phyloP scores from a whole-genome alignment of 2,797 vertebrate species.

The Thalassophryne amazonica region DNA sequence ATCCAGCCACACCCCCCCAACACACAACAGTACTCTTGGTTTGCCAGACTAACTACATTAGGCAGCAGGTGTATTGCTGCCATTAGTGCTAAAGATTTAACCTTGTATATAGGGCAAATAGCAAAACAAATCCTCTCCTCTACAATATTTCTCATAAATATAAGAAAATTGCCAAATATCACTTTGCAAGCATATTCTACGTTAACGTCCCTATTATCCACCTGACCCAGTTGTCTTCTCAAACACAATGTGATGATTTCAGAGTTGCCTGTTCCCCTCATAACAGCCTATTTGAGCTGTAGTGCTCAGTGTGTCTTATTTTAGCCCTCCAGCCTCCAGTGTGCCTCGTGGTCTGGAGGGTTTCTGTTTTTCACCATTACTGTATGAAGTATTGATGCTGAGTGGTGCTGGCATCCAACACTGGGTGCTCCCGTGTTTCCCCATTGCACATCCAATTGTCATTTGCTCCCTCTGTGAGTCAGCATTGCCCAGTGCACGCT shows the following conservation, averaged over 20 bases:
- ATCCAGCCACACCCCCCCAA: too few relatives aligned
- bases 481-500: slow-evolving; percentile 18
- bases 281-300: slow-evolving; percentile 55
- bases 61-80: slow-evolving; percentile 8
- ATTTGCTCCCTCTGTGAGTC: slow-evolving; percentile 35
- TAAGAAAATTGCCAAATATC: slow-evolving; percentile 15
- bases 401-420: slow-evolving; percentile 54
- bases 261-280: slow-evolving; percentile 34
- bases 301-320: slow-evolving; percentile 62
- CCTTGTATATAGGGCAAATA: not conserved
- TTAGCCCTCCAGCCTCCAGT: slow-evolving; percentile 60
- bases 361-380: slow-evolving; percentile 54
- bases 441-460: slow-evolving; percentile 34
- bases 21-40: too few relatives aligned
- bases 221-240: slow-evolving; percentile 63
- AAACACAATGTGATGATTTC: slow-evolving; percentile 56
- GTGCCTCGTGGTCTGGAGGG: slow-evolving; percentile 55
- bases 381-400: slow-evolving; percentile 69
- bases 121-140: slow-evolving; percentile 3
- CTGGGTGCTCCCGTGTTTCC: slow-evolving; percentile 41
- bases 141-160: slow-evolving; percentile 5
- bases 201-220: slow-evolving; percentile 44
- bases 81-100: not conserved
- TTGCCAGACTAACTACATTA: slow-evolving; percentile 25
- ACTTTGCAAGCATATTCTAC: slow-evolving; percentile 25